Evolutionary conservation across 2,888 invertebrate genomes (phyloP), one percentile per base, ranked within the genome.

Genomic region (Pseudeuparius sepicola): DNA sequence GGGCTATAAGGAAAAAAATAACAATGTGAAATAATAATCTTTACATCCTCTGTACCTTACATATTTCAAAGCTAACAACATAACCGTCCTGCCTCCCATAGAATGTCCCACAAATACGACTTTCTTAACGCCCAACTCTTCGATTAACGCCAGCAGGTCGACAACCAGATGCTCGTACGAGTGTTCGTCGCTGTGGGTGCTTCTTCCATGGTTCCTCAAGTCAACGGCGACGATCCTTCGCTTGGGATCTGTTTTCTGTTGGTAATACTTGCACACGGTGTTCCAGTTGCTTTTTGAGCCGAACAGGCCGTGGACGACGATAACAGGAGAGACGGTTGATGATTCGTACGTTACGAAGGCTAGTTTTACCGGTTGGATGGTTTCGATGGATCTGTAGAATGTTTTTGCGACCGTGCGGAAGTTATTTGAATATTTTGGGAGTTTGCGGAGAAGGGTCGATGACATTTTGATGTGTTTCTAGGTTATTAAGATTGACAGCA

Each of bases 81-180:
- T 93, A 50, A 81, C 81, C 2, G 85, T 73, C 41, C 89, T 75
- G n/a, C 94, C 96, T n/a, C 94, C 94, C 88, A 96, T 89, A 48
- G 92, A 92, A 59, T 96, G 94, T 0, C 94, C 94, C 48, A 96
- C 59, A 11, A 89, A 53, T 4, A 75, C 66, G 1, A 77, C 74
- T 55, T 75, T 78, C 1, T 68, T 58, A 28, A 87, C 65, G 11
- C 71, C 65, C 34, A 78, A 59, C 44, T 75, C 72, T 48, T 74
- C 67, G 40, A 85, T 61, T 24, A 88, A 67, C 24, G 69, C 63
- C 4, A 71, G 57, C 3, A 93, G 53, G 61, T 96, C 96, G 33
- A 67, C 66, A 0, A 81, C 75, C 71, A 92, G 73, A 25, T 74
- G 70, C n/a, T 68, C 61, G 53, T 90, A 93, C 14, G 68, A 72